Percentiles rank a stretch among this genome's conserved stretches.
Evolutionary conservation across 2,797 vertebrate species (phyloP).

Genomic region (Oreortyx pictus): DNA sequence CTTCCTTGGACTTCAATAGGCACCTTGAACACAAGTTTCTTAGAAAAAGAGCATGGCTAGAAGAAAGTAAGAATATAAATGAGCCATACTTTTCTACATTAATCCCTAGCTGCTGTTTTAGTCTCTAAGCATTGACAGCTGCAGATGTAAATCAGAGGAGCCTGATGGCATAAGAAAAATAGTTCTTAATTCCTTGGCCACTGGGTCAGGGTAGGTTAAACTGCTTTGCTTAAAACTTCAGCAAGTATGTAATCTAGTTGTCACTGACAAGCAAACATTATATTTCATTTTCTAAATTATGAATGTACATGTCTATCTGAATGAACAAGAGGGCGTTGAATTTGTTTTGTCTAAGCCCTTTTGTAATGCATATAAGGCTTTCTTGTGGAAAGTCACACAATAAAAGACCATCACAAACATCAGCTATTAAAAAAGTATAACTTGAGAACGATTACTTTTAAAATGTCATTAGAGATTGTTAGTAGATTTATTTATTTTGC

Average conservation of each 20-base stretch:
- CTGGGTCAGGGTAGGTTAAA: not conserved
- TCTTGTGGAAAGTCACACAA: not conserved
- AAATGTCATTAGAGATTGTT: not conserved
- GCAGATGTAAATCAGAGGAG: not conserved
- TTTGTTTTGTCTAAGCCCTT: not conserved
- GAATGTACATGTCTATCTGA: not conserved
- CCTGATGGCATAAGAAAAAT: not conserved
- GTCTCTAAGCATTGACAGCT: not conserved
- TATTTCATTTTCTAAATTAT: not conserved
- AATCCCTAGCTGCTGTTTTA: not conserved
- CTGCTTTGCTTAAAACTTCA: not conserved
- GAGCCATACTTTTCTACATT: rapidly evolving
- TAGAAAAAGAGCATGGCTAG: not conserved
- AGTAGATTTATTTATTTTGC: not conserved
- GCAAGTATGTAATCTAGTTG: not conserved
- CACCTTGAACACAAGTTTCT: not conserved
- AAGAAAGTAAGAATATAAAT: not conserved
- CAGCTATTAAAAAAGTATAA: not conserved
- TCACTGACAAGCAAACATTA: not conserved
- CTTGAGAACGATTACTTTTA: not conserved
- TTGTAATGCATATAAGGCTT: not conserved
- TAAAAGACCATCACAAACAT: not conserved
- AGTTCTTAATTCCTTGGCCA: not conserved
- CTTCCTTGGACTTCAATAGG: not conserved
- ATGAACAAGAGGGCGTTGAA: not conserved